Base-by-base conservation (phyloP, 2,113 vertebrate genomes). In the Gymnarchus niloticus region DNA sequence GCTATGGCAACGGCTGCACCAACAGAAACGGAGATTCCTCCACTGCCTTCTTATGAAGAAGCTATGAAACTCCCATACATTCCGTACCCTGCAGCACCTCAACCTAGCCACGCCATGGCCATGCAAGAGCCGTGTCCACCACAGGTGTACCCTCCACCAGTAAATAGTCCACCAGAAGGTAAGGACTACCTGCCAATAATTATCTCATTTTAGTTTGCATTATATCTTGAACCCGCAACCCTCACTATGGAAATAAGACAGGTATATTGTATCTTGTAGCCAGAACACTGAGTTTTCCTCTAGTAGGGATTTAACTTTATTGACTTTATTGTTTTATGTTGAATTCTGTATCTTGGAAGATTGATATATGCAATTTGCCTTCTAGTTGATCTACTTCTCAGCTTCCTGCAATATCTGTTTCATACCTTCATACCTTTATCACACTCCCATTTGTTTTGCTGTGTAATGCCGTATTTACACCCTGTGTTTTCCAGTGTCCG, bases 41-140 rank as follows among this genome's bases (percentile, higher is more conserved):
- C 92, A 0, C 95, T 95, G 1, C 95, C 95, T 3, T 90, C 95
- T 14, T 96, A 96, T 1, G 94, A 94, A 69, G 95, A 96, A 86
- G 85, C 93, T 0, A 8, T 90, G 85, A 28, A 44, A 88, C 23
- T 89, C 88, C 28, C 89, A 90, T 69, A 48, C 41, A 76, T 81
- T 14, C 51, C 3, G 51, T 76, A 85, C 19, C 25, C 90, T 0
- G 25, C 59, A 0, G 88, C 90, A 0, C 56, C 19, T 19, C 88
- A 89, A 0, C 61, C 84, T 0, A 88, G 85, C 0, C 7, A 90
- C 82, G 61, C 91, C 93, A 87, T 92, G 52, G 44, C 59, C 37
- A 85, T 77, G 3, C 89, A 91, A 44, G 9, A 90, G 92, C 0
- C 87, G 0, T 92, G 92, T 51, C 41, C 89, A 19, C 84, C 90